These are phyloP conservation scores for Zele albiditarsus DNA, from an alignment of 2,888 invertebrate species.

Conservation along the genomic window DNA sequence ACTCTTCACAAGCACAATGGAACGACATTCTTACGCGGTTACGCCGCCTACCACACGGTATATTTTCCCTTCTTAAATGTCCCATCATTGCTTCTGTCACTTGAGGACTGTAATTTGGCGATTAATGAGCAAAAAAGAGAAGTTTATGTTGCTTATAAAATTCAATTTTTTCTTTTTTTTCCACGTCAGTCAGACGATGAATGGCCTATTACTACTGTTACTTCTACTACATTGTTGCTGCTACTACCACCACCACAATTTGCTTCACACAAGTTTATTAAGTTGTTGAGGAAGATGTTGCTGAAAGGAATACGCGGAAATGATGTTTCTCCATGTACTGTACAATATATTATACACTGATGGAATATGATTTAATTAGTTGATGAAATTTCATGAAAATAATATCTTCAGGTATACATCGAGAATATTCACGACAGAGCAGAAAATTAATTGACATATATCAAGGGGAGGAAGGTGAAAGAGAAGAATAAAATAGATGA, in stretches of 20 bases:
- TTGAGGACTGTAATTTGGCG: conserved; percentile 31
- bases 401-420: neutral
- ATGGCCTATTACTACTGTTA: conserved; percentile 14
- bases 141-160: neutral
- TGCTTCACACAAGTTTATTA: neutral
- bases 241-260: neutral
- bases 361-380: neutral
- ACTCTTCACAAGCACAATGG: conserved; percentile 23
- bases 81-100: conserved; percentile 19
- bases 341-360: neutral
- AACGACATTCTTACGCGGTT: conserved; percentile 31
- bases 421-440: neutral
- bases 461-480: neutral
- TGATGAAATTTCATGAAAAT: neutral
- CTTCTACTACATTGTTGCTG: neutral
- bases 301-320: neutral
- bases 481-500: neutral
- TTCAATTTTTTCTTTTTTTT: conserved; percentile 4
- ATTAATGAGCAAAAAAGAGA: conserved; percentile 18
- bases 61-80: conserved; percentile 7
- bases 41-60: conserved; percentile 26
- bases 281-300: neutral
- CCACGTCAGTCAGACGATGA: conserved; percentile 21
- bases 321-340: neutral
- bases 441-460: conserved; percentile 5